These are phyloP conservation scores for Drosophila ohnishii DNA, from an alignment of 1,140 invertebrate species.

Conservation along the genomic window DNA sequence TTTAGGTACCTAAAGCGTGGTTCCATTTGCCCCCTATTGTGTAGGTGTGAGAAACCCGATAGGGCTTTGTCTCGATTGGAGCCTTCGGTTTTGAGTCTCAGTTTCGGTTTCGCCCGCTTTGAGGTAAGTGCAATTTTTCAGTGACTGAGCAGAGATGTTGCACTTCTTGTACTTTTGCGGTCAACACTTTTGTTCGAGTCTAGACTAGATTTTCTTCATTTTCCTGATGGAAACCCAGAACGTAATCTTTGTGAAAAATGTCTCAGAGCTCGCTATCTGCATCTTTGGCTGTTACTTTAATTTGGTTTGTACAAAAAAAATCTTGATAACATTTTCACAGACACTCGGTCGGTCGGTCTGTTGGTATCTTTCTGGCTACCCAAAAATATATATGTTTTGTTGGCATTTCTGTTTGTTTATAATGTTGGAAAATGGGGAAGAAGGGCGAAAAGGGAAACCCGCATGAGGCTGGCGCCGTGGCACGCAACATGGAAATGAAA, in stretches of 20 bases:
- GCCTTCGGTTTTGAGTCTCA: slow-evolving; percentile 37
- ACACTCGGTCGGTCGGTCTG: not conserved
- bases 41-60: slow-evolving; percentile 78
- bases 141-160: slow-evolving; percentile 46
- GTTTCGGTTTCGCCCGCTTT: slow-evolving; percentile 19
- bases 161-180: slow-evolving; percentile 18
- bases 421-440: slow-evolving; percentile 23
- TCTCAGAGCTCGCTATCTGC: slow-evolving; percentile 8
- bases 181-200: slow-evolving; percentile 17
- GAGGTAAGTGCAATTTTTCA: slow-evolving; percentile 59
- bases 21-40: slow-evolving; percentile 37
- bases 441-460: slow-evolving; percentile 18
- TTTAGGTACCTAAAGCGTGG: slow-evolving; percentile 63
- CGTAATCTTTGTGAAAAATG: slow-evolving; percentile 25
- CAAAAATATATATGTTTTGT: slow-evolving; percentile 28
- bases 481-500: slow-evolving; percentile 67
- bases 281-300: slow-evolving; percentile 34
- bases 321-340: slow-evolving; percentile 58
- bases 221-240: slow-evolving; percentile 5
- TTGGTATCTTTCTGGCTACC: slow-evolving; percentile 13
- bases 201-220: slow-evolving; percentile 26
- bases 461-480: slow-evolving; percentile 64
- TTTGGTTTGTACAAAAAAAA: slow-evolving; percentile 29
- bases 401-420: slow-evolving; percentile 62
- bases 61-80: slow-evolving; percentile 33